phyloP scores from a whole-genome alignment of 2,113 vertebrate genomes.

The Cricetomys ansorgei region DNA sequence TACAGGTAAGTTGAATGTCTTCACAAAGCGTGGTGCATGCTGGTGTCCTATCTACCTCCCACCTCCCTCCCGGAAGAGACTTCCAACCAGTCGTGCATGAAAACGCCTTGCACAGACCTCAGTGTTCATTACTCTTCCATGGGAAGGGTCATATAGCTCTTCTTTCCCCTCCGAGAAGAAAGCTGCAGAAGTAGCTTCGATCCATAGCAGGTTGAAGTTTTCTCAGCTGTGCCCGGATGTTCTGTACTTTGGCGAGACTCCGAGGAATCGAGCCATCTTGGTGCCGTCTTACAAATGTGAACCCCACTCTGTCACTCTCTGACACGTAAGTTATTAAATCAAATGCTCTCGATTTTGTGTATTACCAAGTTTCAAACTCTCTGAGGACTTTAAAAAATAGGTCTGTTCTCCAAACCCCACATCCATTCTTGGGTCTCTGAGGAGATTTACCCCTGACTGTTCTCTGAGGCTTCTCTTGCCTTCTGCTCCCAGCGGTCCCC shows the following conservation, averaged over 20 bases:
- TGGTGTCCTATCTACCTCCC: background rate
- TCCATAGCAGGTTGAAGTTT: background rate
- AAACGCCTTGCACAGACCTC: background rate
- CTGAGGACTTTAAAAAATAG: conserved; percentile 33
- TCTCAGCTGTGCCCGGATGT: background rate
- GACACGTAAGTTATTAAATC: background rate
- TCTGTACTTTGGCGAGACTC: background rate
- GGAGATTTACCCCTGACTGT: background rate
- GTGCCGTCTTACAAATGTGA: background rate
- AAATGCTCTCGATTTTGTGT: background rate
- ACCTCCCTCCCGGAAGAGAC: no score
- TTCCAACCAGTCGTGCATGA: background rate
- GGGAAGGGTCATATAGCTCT: background rate
- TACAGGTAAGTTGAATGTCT: background rate
- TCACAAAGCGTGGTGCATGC: background rate
- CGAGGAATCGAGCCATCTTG: background rate
- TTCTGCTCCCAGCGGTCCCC: background rate
- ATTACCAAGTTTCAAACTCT: conserved; percentile 47
- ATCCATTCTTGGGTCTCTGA: background rate
- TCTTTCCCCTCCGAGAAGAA: background rate
- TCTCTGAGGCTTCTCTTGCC: background rate
- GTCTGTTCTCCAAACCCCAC: conserved; percentile 9
- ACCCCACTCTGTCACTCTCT: background rate
- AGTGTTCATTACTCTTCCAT: background rate
- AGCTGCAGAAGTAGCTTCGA: background rate